Evolutionary conservation across 2,888 invertebrate genomes (phyloP).

Genomic region (Tetramorium bicarinatum): DNA sequence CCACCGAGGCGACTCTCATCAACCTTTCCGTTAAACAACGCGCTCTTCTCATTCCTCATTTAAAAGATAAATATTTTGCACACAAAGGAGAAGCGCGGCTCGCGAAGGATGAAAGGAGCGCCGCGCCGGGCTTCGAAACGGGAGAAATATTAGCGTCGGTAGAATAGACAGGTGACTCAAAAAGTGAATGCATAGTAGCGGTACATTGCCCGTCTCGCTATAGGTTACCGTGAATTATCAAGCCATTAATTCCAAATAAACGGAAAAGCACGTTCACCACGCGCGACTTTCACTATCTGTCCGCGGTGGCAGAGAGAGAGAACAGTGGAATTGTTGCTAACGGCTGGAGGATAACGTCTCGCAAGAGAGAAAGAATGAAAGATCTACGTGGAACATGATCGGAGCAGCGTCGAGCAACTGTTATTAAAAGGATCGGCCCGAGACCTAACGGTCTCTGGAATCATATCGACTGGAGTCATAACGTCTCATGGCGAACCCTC

Average conservation of each 20-base stretch:
- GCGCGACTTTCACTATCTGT: constrained; percentile 80
- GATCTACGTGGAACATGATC: not conserved
- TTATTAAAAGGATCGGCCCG: not conserved
- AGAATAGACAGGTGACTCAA: constrained; percentile 40
- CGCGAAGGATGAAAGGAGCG: not conserved
- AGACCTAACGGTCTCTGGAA: not conserved
- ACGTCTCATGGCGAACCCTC: not conserved
- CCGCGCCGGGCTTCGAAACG: not conserved
- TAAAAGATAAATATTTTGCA: not conserved
- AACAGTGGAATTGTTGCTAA: constrained; percentile 69
- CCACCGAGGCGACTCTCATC: not conserved
- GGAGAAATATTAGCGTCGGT: not conserved
- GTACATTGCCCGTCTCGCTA: constrained; percentile 36
- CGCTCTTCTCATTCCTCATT: not conserved
- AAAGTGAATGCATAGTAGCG: constrained; percentile 62
- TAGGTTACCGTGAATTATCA: constrained; percentile 68
- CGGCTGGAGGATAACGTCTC: constrained; percentile 55
- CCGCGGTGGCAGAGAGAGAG: constrained; percentile 57
- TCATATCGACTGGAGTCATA: not conserved
- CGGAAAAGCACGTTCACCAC: constrained; percentile 78
- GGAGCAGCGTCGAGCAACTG: not conserved
- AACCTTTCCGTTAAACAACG: not conserved
- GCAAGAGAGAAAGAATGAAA: not conserved
- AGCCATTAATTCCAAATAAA: constrained; percentile 75
- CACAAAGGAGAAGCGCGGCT: not conserved